phyloP scores from a whole-genome alignment of 1,140 invertebrate species.

The Lutraria rhynchaena region DNA sequence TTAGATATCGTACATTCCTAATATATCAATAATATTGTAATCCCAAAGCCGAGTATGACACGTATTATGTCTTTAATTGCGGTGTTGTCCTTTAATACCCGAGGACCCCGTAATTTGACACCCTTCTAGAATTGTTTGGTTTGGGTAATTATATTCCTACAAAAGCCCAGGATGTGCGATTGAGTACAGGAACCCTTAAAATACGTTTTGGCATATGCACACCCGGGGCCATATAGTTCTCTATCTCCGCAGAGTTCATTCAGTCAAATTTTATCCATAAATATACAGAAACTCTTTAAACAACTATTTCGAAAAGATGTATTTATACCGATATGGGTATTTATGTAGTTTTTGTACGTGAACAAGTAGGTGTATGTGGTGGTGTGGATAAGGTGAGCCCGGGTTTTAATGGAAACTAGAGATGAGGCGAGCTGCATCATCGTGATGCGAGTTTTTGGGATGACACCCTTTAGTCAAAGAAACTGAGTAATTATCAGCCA shows the following conservation, averaged over 20 bases:
- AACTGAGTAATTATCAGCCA: no score
- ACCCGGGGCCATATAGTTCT: background rate
- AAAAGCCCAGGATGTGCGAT: constrained; percentile 20
- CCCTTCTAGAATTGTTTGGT: background rate
- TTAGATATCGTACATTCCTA: constrained; percentile 10
- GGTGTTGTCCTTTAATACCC: background rate
- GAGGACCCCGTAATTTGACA: background rate
- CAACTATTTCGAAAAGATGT: background rate
- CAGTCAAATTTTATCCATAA: constrained; percentile 9
- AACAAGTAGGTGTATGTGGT: no score
- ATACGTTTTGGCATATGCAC: background rate
- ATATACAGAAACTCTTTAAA: background rate
- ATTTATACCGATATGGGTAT: constrained; percentile 21
- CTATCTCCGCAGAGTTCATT: constrained; percentile 1
- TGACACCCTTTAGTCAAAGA: no score
- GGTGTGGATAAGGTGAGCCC: no score
- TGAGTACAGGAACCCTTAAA: background rate
- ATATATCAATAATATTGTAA: background rate
- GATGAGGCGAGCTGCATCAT: no score
- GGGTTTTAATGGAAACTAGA: no score
- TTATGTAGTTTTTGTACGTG: no score
- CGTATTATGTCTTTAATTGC: constrained; percentile 37
- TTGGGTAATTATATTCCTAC: constrained; percentile 1
- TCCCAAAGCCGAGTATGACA: constrained; percentile 18
- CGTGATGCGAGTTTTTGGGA: no score